Conservation (phyloP, 2,797 vertebrate species). For the Phalloptychus januarius region DNA sequence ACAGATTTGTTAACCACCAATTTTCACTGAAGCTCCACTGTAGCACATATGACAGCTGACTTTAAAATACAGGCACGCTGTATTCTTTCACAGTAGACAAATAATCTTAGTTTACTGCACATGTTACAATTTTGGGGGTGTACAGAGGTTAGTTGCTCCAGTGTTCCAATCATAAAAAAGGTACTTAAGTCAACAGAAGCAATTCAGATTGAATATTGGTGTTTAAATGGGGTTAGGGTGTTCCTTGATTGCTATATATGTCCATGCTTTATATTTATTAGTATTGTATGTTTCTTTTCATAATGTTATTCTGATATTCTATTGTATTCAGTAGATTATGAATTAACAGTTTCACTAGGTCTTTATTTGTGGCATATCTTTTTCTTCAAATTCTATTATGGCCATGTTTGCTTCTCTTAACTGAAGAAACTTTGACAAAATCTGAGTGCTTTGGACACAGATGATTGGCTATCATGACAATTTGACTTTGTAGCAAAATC, state of each 20-base stretch:
- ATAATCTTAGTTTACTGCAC: neutral
- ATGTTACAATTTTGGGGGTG: constrained; percentile 4
- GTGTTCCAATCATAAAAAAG: constrained; percentile 44
- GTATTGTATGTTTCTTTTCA: constrained; percentile 5
- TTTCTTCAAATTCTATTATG: neutral
- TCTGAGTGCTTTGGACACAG: neutral
- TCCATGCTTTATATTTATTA: constrained; percentile 16
- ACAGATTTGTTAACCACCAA: constrained; percentile 22
- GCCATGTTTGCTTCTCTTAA: neutral
- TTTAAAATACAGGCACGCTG: neutral
- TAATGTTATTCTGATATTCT: constrained; percentile 2
- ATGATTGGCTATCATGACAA: neutral
- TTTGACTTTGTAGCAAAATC: neutral
- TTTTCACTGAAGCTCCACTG: constrained; percentile 12
- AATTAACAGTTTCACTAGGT: neutral
- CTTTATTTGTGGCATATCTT: neutral
- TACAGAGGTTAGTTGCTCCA: constrained; percentile 25
- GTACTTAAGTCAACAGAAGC: constrained; percentile 40
- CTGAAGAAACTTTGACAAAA: neutral
- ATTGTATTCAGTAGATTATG: neutral
- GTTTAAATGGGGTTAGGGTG: constrained; percentile 22
- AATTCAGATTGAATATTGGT: constrained; percentile 34
- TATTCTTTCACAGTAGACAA: neutral
- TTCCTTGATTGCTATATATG: constrained; percentile 61
- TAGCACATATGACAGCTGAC: neutral